Base-by-base conservation (phyloP, 2,888 invertebrate species). In the Spialia ferax region DNA sequence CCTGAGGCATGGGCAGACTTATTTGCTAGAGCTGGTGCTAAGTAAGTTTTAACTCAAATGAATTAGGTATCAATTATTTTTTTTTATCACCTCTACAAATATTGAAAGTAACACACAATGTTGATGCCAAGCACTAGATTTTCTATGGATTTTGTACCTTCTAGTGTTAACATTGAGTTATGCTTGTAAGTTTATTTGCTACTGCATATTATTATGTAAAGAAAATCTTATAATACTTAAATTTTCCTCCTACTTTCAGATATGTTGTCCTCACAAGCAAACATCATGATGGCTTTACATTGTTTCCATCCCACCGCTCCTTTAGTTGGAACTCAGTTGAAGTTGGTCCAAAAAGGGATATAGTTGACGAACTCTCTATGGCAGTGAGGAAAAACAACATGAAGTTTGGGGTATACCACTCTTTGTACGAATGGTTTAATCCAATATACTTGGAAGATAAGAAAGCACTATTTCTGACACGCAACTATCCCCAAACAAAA, bases 381-480 rank as follows among this genome's bases (percentile, higher is more conserved):
- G 96, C 97, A 0, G 94, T 98, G 1, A 93, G 96, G 70, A 80
- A 84, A 0, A 85, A 94, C 22, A 94, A 95, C 11, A 76, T 99
- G 13, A 96, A 95, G 74, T 98, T 98, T 82, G 98, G 98, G 0
- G 89, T 98, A 0, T 98, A 98, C 80, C 97, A 98, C 81, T 98
- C 98, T 0, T 83, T 98, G 6, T 98, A 95, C 79, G 98, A 98
- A 85, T 98, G 98, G 98, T 98, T 94, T 80, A 96, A 98, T 85
- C 97, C 97, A 0, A 88, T 98, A 57, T 98, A 97, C 83, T 74
- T 95, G 13, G 85, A 95, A 32, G 98, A 98, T 79, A 96, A 96
- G 79, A 75, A 84, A 1, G 94, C 94, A 45, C 92, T 95, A 48
- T 97, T 96, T 76, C 87, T 91, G 5, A 95, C 95, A 2, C 94